phyloP scores from a whole-genome alignment of 2,113 vertebrate species.

The Menura novaehollandiae region DNA sequence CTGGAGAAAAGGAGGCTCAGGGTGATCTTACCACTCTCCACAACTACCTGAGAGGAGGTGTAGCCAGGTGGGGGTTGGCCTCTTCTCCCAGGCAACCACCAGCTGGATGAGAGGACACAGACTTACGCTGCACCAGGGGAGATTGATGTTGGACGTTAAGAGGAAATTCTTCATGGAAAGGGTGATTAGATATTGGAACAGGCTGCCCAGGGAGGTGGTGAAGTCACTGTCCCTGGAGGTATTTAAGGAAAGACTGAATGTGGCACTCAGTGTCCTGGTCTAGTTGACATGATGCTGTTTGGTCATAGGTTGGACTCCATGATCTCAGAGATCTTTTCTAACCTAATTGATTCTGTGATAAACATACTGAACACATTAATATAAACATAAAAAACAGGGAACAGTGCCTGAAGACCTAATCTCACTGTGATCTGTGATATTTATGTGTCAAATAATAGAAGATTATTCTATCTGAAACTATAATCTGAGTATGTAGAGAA shows the following conservation, averaged over 20 bases:
- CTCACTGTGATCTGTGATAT: neutral
- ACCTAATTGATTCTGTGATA: neutral
- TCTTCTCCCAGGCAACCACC: neutral
- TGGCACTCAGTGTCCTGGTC: neutral
- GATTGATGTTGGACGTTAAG: neutral
- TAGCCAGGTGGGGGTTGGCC: neutral
- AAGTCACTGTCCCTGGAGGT: neutral
- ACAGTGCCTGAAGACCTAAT: neutral
- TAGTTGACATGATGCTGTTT: neutral
- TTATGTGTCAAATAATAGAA: neutral
- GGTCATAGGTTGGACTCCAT: neutral
- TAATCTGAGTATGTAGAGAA: neutral
- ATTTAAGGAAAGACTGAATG: neutral
- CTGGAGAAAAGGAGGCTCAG: neutral
- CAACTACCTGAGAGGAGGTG: neutral
- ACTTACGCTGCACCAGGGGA: neutral
- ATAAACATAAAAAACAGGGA: neutral
- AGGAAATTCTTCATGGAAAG: neutral
- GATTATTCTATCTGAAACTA: neutral
- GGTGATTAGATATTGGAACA: neutral
- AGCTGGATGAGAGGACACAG: neutral
- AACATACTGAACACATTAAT: neutral
- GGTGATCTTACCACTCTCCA: neutral
- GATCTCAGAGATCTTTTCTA: neutral
- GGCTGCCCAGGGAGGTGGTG: neutral